Conservation (phyloP, 2,113 vertebrate species). For the Pitta sordida region DNA sequence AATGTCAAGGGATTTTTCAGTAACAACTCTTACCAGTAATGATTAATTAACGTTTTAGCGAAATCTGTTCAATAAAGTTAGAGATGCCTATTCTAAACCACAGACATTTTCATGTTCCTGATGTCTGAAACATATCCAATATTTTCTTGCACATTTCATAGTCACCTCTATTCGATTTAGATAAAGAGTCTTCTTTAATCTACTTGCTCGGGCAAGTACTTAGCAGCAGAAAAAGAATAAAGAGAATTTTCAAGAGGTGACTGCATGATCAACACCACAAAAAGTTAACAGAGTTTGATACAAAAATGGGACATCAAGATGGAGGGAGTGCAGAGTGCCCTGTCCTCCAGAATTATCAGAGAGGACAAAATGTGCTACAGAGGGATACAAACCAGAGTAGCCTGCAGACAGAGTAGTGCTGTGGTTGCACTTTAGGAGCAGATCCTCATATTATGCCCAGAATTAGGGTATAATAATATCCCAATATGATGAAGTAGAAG, state of each 20-base stretch:
- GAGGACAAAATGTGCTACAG: background rate
- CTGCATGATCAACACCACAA: constrained; percentile 9
- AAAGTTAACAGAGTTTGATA: constrained; percentile 3
- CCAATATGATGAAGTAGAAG: background rate
- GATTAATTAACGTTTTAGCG: background rate
- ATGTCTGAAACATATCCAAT: background rate
- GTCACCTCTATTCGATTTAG: background rate
- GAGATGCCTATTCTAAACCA: background rate
- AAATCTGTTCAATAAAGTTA: background rate
- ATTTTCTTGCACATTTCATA: background rate
- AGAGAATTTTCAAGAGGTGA: constrained; percentile 49
- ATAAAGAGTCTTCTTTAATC: background rate
- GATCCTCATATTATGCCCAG: background rate
- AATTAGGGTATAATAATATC: background rate
- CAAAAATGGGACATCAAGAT: background rate
- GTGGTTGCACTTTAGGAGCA: background rate
- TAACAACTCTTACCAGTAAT: background rate
- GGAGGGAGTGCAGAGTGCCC: background rate
- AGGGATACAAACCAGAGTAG: background rate
- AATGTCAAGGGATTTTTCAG: background rate
- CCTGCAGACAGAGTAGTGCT: background rate
- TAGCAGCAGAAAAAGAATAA: constrained; percentile 36
- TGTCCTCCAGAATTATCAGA: background rate
- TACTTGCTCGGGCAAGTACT: background rate
- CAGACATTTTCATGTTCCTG: background rate